These are phyloP conservation scores for Pangasius sanitwongsei DNA, from an alignment of 2,797 vertebrate species.

Conservation along the genomic window DNA sequence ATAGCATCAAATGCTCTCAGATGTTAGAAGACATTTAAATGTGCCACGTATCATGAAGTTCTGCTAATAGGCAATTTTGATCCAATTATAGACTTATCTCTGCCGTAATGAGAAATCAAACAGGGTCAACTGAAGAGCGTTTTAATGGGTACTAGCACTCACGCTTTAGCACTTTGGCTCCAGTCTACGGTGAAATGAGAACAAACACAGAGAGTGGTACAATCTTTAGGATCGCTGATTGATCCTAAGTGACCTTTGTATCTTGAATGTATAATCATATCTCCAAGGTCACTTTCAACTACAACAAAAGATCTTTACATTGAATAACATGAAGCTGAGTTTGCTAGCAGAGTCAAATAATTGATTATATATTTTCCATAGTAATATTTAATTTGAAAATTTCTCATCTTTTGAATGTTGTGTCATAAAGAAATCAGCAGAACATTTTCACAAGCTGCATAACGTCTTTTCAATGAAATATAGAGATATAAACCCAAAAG, in stretches of 20 bases:
- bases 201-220: neutral
- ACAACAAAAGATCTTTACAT: neutral
- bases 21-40: conserved; percentile 44
- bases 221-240: neutral
- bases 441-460: neutral
- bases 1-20: conserved; percentile 28
- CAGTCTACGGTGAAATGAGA: conserved; percentile 56
- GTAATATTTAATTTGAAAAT: neutral
- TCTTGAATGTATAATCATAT: neutral
- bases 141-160: conserved; percentile 27
- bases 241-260: neutral
- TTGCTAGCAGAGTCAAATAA: neutral
- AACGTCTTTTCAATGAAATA: neutral
- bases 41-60: conserved; percentile 36
- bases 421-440: neutral
- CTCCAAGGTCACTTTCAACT: neutral
- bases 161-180: conserved; percentile 39
- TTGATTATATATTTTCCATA: neutral
- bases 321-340: neutral
- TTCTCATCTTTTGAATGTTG: neutral
- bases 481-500: neutral
- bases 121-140: conserved; percentile 36
- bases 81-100: conserved; percentile 38
- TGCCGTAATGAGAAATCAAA: conserved; percentile 36
- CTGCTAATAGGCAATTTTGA: conserved; percentile 44